Base-by-base conservation (phyloP, 2,113 vertebrate species). In the Chloroceryle aenea region DNA sequence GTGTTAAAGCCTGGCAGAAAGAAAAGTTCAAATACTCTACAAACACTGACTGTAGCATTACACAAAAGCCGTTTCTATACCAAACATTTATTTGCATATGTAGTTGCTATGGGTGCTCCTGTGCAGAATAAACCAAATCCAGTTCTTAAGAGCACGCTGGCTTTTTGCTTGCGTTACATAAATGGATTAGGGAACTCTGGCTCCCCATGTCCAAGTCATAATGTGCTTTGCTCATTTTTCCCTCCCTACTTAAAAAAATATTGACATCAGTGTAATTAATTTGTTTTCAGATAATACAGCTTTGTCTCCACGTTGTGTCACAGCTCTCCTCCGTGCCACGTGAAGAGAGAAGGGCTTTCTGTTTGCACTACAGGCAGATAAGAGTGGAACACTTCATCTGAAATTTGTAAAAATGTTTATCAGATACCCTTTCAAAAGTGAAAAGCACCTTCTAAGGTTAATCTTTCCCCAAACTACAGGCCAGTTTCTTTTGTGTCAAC, bases 71-170 rank as follows among this genome's bases (percentile, higher is more conserved):
- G 22, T 10, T 82, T n/a, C 58, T 45, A 62, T 10, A 48, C 36
- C 43, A 43, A 59, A 76, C 23, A 61, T 68, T 64, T 53, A n/a
- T 72, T 38, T 61, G 38, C 71, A 6, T 4, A 18, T 9, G 34
- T 1, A 40, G 66, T 3, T 90, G 85, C 93, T 52, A 0, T 0
- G 74, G 92, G 58, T 36, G 82, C 79, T 5, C n/a, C 82, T 22
- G 48, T 3, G 1, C 40, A 73, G 67, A 13, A 30, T 13, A 58
- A 73, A 76, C 32, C 71, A 74, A 62, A 83, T 2, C 8, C 73
- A 42, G 21, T 19, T 40, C 52, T n/a, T 45, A 34, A 14, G 0
- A 82, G 52, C 40, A 9, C 83, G 2, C 4, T 32, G n/a, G 5
- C 27, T 64, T 56, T 50, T 10, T 27, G 43, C 22, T 7, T 3